Conservation (phyloP, 2,113 vertebrate genomes). For the Setophaga kirtlandii region DNA sequence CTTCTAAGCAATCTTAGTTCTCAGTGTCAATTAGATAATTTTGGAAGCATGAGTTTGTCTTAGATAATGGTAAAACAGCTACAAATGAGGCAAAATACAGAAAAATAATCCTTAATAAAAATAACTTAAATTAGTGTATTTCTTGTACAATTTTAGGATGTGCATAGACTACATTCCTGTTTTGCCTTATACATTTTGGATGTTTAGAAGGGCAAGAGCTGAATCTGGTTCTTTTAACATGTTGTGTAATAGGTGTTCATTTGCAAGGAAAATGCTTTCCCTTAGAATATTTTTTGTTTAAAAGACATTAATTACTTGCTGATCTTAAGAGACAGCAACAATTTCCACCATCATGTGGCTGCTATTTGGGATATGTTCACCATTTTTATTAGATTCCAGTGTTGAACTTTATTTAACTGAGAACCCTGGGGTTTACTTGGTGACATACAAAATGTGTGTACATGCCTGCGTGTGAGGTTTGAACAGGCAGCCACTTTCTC, state of each 20-base stretch:
- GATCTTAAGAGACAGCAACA: not conserved
- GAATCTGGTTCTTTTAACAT: not conserved
- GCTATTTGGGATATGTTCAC: not conserved
- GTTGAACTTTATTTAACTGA: not conserved
- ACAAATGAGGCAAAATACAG: not conserved
- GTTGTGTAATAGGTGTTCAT: not conserved
- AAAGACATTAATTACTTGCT: not conserved
- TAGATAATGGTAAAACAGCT: not conserved
- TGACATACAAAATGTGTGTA: not conserved
- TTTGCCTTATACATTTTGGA: not conserved
- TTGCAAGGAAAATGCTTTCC: not conserved
- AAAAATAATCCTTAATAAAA: not conserved
- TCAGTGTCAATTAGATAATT: not conserved
- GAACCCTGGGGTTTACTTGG: not conserved
- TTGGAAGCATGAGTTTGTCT: not conserved
- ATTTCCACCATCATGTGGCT: not conserved
- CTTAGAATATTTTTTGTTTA: not conserved
- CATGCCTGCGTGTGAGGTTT: not conserved
- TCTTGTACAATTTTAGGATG: not conserved
- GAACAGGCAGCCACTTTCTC: not conserved
- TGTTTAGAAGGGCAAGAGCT: not conserved
- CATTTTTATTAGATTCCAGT: not conserved
- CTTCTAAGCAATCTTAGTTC: not conserved
- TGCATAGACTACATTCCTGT: not conserved
- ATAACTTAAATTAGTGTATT: not conserved